A percentile compares a stretch with the other conserved stretches of the same genome.
These are phyloP conservation scores for Heliopora coerulea DNA, from an alignment of 92 coral and sea anemone genomes.

Conservation along the genomic window DNA sequence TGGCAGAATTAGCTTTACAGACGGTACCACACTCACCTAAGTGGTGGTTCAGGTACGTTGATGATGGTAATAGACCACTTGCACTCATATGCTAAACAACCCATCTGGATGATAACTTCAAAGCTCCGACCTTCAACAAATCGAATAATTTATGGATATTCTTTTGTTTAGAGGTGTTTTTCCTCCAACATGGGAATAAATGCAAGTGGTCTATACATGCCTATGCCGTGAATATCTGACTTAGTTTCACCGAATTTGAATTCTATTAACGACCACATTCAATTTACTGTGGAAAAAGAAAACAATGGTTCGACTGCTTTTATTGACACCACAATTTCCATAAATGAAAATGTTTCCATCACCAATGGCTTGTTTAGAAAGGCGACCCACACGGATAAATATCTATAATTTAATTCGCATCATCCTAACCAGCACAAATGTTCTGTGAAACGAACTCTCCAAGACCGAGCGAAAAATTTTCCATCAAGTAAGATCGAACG, in stretches of 20 bases:
- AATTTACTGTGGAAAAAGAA: conserved; percentile 31
- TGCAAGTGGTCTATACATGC: conserved; percentile 48
- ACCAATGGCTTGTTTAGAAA: conserved; percentile 35
- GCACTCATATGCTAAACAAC: too few relatives aligned
- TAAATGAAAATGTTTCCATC: conserved; percentile 23
- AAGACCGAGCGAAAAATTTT: conserved; percentile 44
- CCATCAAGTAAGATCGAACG: conserved; percentile 43
- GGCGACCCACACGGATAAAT: conserved; percentile 42
- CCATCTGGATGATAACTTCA: too few relatives aligned
- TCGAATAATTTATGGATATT: too few relatives aligned
- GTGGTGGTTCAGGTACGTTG: conserved; percentile 60
- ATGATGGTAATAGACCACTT: too few relatives aligned
- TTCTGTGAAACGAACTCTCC: conserved; percentile 42
- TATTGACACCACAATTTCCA: too few relatives aligned
- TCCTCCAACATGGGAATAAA: too few relatives aligned
- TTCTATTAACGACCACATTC: conserved; percentile 1
- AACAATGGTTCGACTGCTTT: not conserved
- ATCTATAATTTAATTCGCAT: conserved; percentile 51
- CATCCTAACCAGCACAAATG: conserved; percentile 45
- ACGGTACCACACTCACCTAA: conserved; percentile 34
- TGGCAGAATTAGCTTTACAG: conserved; percentile 42
- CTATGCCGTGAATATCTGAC: not conserved
- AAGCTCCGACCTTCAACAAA: too few relatives aligned
- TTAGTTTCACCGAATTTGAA: conserved; percentile 36
- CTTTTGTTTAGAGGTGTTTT: too few relatives aligned